Conservation (phyloP, 1,140 invertebrate species). For the Schlechtendalia chinensis region DNA sequence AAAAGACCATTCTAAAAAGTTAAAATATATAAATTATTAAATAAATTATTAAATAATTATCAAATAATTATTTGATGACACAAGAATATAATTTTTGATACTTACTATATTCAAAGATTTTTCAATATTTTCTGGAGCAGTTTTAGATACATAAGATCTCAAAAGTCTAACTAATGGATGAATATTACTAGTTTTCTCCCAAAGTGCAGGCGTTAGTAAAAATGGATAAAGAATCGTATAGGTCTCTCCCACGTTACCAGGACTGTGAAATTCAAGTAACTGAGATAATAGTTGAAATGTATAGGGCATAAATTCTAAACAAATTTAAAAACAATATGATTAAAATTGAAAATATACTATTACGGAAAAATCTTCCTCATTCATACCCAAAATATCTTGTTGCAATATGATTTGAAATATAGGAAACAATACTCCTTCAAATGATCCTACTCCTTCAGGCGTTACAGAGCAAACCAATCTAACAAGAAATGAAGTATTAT, state of each 20-base stretch:
- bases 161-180: conserved; percentile 85
- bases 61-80: not conserved
- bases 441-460: conserved; percentile 75
- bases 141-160: conserved; percentile 72
- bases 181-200: conserved; percentile 90
- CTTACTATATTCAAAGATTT: conserved; percentile 55
- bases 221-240: conserved; percentile 89
- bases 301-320: conserved; percentile 93
- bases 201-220: conserved; percentile 81
- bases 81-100: conserved; percentile 42
- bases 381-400: conserved; percentile 84
- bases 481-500: conserved; percentile 2
- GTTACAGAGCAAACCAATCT: conserved; percentile 83
- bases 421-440: conserved; percentile 88
- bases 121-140: conserved; percentile 54
- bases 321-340: conserved; percentile 35
- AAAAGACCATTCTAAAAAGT: conserved; percentile 75
- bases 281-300: conserved; percentile 95
- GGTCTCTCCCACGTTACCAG: conserved; percentile 66
- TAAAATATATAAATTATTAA: conserved; percentile 49
- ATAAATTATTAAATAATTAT: too few relatives aligned
- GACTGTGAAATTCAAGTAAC: conserved; percentile 76
- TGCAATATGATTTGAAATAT: conserved; percentile 90
- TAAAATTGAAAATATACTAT: not conserved
- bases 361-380: not conserved